phyloP scores from a whole-genome alignment of 2,888 invertebrate genomes.

The Slavum lentiscoides region DNA sequence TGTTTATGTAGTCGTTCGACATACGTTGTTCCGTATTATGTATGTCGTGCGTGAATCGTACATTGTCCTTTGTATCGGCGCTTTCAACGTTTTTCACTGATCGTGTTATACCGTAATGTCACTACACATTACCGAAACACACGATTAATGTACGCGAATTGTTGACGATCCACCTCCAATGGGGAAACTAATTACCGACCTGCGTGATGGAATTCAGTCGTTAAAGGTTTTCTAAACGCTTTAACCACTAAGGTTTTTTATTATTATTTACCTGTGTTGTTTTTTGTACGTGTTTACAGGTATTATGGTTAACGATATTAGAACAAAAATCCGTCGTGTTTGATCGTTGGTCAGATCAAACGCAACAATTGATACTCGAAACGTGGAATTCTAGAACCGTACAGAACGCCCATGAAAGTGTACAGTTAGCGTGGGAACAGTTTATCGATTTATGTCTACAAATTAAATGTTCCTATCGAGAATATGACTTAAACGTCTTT shows the following conservation, averaged over 20 bases:
- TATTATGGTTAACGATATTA: slow-evolving; percentile 4
- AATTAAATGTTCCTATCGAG: slow-evolving; percentile 1
- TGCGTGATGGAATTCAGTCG: slow-evolving; percentile 16
- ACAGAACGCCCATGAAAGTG: slow-evolving; percentile 13
- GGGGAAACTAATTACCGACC: slow-evolving; percentile 37
- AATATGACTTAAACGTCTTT: slow-evolving; percentile 17
- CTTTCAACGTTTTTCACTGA: not conserved
- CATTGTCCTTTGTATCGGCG: not conserved
- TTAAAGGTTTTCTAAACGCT: slow-evolving; percentile 22
- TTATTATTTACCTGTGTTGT: not conserved
- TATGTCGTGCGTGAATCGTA: too few species aligned
- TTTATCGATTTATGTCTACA: slow-evolving; percentile 10
- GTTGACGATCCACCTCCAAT: not conserved
- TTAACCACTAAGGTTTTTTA: not conserved
- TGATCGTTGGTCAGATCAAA: slow-evolving; percentile 43
- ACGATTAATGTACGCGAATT: not conserved
- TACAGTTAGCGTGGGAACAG: slow-evolving; percentile 25
- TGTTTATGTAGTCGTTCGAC: too few species aligned
- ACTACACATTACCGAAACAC: not conserved
- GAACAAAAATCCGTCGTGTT: slow-evolving; percentile 29
- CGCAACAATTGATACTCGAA: slow-evolving; percentile 9
- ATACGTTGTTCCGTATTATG: too few species aligned
- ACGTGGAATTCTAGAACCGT: slow-evolving; percentile 36
- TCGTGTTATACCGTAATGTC: not conserved
- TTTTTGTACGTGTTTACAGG: not conserved